phyloP scores from a whole-genome alignment of 1,140 invertebrate genomes.

The Coenobita brevimanus region DNA sequence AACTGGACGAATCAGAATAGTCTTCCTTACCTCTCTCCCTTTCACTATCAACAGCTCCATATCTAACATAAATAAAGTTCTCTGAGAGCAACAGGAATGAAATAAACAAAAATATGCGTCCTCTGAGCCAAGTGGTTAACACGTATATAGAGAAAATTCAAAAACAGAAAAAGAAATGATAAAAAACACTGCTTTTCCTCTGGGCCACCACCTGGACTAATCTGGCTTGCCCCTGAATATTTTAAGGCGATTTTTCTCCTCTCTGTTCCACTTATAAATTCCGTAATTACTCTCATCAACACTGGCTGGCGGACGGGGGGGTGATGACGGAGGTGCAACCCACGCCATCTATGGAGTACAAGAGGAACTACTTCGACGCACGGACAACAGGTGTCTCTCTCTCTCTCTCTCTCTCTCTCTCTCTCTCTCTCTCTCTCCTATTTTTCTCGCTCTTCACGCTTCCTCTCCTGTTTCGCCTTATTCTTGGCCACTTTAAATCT shows the following conservation, averaged over 20 bases:
- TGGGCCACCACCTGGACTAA: slow-evolving; percentile 33
- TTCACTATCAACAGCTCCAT: neutral
- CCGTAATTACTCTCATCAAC: slow-evolving; percentile 64
- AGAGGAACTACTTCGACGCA: neutral
- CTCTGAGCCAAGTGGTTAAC: no score
- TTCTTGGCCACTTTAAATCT: no score
- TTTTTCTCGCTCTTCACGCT: neutral
- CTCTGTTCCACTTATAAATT: slow-evolving; percentile 65
- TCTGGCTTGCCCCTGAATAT: slow-evolving; percentile 63
- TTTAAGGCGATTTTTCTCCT: slow-evolving; percentile 62
- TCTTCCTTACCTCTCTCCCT: no score
- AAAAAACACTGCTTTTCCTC: slow-evolving; percentile 49
- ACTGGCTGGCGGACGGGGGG: slow-evolving; percentile 24
- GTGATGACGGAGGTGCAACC: slow-evolving; percentile 22
- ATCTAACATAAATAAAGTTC: no score
- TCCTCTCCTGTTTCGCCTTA: no score
- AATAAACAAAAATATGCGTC: no score
- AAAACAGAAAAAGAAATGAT: neutral
- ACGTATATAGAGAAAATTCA: no score
- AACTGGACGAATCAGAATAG: no score
- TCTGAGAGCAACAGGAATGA: no score
- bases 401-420: neutral
- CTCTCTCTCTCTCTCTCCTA: neutral
- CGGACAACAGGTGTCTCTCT: slow-evolving; percentile 34
- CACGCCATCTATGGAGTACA: slow-evolving; percentile 54